Conservation (phyloP, 2,113 vertebrate species). For the Arvicanthis niloticus region DNA sequence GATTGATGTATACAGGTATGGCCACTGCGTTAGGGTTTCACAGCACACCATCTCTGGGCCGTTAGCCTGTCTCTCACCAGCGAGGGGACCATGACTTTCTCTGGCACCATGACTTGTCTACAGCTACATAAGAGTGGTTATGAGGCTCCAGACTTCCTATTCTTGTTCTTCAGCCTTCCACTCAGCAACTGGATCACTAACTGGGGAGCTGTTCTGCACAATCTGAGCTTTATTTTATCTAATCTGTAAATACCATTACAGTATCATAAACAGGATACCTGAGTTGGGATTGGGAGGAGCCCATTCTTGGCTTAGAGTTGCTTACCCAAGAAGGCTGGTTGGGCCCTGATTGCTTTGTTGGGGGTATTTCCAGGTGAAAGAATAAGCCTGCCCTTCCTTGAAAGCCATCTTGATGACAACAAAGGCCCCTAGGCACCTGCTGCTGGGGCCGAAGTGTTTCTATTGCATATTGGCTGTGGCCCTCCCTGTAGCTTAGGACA, state of each 20-base stretch:
- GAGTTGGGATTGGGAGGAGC: slow-evolving; percentile 12
- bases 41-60: too few species aligned
- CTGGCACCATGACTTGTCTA: not conserved
- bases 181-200: not conserved
- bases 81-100: not conserved
- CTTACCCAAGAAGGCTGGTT: slow-evolving; percentile 24
- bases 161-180: not conserved
- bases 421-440: slow-evolving; percentile 34
- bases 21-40: not conserved
- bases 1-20: not conserved
- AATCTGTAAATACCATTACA: not conserved
- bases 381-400: not conserved
- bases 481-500: not conserved
- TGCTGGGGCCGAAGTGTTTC: not conserved
- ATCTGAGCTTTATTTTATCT: not conserved
- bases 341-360: not conserved
- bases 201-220: not conserved
- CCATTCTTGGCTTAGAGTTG: not conserved
- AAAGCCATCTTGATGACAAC: not conserved
- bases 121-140: rapidly evolving
- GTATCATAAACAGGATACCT: not conserved
- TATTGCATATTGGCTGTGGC: rapidly evolving
- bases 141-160: not conserved
- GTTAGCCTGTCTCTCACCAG: rapidly evolving
- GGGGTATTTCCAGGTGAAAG: not conserved